Conservation (phyloP, 92 coral and sea anemone species). For the Bergia puertoricense region DNA sequence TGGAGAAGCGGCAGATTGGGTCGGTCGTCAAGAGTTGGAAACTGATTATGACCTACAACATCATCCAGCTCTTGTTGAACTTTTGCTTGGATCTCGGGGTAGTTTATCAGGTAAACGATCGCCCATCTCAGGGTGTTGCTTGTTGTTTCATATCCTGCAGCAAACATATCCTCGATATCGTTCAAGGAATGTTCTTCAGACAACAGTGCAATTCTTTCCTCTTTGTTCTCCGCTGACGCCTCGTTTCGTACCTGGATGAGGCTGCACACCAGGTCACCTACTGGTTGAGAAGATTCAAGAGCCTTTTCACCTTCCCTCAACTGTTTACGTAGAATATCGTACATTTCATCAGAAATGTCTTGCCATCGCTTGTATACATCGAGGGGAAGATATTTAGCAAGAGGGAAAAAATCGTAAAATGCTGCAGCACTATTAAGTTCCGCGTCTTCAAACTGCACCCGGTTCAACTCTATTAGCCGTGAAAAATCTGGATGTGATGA, state of each 20-base stretch:
- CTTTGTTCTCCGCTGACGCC: not conserved
- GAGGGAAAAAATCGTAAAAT: too few relatives aligned
- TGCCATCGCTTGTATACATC: not conserved
- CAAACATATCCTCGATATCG: too few relatives aligned
- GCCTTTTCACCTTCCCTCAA: not conserved
- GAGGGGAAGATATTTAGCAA: too few relatives aligned
- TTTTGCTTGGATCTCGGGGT: too few relatives aligned
- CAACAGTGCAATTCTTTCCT: not conserved
- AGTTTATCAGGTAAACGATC: too few relatives aligned
- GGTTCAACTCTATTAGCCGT: not conserved
- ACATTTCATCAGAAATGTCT: not conserved
- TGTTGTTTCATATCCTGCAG: too few relatives aligned
- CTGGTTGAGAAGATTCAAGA: not conserved
- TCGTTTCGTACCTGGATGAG: not conserved
- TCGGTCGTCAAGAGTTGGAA: too few relatives aligned
- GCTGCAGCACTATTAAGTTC: not conserved
- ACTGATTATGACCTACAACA: too few relatives aligned
- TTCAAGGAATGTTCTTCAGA: not conserved
- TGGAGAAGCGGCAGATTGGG: too few relatives aligned
- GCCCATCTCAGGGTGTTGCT: too few relatives aligned
- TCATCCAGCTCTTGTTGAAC: too few relatives aligned
- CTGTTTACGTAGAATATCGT: too few relatives aligned
- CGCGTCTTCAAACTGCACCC: not conserved
- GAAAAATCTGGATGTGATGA: not conserved
- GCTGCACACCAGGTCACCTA: not conserved